Percentiles rank a stretch among this genome's conserved stretches.
phyloP scores from a whole-genome alignment of 2,113 vertebrate species.

The Paedocypris sp. region DNA sequence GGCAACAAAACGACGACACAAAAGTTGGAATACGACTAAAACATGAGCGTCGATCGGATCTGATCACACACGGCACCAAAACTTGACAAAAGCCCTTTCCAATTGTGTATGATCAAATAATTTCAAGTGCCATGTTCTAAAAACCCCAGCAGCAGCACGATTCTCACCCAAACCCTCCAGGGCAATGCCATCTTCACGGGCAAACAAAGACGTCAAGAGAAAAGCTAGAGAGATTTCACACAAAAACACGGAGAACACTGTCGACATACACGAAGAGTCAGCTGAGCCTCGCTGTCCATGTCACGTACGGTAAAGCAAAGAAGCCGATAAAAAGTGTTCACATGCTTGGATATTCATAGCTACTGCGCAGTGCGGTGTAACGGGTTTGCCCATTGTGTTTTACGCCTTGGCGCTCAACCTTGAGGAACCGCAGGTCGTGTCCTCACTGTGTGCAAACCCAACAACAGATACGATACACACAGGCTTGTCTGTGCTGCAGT shows the following conservation, averaged over 20 bases:
- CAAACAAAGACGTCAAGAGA: too few species aligned
- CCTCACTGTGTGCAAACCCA: constrained; percentile 36
- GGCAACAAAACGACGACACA: not conserved
- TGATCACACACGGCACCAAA: too few species aligned
- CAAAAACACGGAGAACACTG: too few species aligned
- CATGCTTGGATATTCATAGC: constrained; percentile 35
- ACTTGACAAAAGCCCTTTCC: too few species aligned
- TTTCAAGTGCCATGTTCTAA: too few species aligned
- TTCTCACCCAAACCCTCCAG: too few species aligned
- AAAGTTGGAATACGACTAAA: not conserved
- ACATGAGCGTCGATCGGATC: not conserved
- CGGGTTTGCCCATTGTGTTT: not conserved
- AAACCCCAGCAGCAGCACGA: too few species aligned
- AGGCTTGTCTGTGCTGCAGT: not conserved
- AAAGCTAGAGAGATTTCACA: too few species aligned
- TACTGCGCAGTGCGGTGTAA: too few species aligned
- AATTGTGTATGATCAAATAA: too few species aligned
- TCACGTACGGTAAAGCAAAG: constrained; percentile 1
- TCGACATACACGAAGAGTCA: too few species aligned
- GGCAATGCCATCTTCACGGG: too few species aligned
- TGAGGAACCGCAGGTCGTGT: constrained; percentile 7
- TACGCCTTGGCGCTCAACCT: not conserved
- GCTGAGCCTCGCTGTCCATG: not conserved
- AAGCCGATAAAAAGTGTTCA: constrained; percentile 16
- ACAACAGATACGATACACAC: not conserved